Conservation (phyloP, 1,140 invertebrate genomes). For the Ruditapes philippinarum region DNA sequence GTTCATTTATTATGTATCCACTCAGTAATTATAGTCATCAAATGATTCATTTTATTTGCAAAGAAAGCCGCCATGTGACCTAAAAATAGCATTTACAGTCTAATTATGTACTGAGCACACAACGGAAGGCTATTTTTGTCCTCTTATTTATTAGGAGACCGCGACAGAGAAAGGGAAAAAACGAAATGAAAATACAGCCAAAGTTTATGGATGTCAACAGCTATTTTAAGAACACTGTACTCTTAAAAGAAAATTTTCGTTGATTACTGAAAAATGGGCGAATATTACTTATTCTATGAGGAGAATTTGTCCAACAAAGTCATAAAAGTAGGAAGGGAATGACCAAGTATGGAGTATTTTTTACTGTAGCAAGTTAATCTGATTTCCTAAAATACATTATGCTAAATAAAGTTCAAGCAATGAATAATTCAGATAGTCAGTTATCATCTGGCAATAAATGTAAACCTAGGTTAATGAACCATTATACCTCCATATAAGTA, state of each 20-base stretch:
- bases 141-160: slow-evolving; percentile 19
- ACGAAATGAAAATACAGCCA: neutral
- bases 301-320: no score
- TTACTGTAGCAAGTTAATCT: no score
- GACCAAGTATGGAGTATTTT: no score
- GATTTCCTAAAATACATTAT: no score
- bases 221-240: neutral
- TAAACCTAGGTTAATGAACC: no score
- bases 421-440: no score
- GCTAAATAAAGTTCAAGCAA: no score
- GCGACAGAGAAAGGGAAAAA: neutral
- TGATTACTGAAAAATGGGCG: no score
- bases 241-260: neutral
- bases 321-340: no score
- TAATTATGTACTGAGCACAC: slow-evolving; percentile 13
- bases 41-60: slow-evolving; percentile 28
- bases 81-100: slow-evolving; percentile 31
- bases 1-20: slow-evolving; percentile 14
- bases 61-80: slow-evolving; percentile 30
- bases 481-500: no score
- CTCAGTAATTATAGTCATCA: slow-evolving; percentile 6
- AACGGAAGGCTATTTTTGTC: slow-evolving; percentile 18
- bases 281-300: no score
- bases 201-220: neutral
- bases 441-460: no score